Conservation (phyloP, 2,113 vertebrate species). For the Leucopsar rothschildi region DNA sequence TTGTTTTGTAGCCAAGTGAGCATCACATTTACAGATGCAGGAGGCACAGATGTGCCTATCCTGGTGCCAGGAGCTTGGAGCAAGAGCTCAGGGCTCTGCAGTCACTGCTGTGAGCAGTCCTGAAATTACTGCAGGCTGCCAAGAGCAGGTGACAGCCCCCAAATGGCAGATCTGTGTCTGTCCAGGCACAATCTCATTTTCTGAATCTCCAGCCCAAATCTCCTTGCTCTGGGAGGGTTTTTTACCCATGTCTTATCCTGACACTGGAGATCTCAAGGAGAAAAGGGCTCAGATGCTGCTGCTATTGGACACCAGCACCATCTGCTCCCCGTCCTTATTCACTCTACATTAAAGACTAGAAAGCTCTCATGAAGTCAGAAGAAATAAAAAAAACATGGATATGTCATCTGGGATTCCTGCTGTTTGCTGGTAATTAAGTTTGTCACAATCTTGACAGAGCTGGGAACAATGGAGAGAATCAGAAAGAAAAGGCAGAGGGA, state of each 20-base stretch:
- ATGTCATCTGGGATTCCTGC: slow-evolving; percentile 47
- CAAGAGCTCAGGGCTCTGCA: neutral
- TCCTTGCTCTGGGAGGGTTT: accelerated
- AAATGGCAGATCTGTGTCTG: neutral
- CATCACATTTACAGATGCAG: neutral
- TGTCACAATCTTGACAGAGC: slow-evolving; percentile 54
- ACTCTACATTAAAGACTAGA: neutral
- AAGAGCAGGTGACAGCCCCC: neutral
- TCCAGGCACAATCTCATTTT: accelerated
- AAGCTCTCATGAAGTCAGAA: slow-evolving; percentile 25
- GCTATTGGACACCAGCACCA: neutral
- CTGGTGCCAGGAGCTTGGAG: neutral
- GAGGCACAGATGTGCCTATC: neutral
- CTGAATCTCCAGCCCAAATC: neutral
- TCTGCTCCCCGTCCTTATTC: slow-evolving; percentile 11
- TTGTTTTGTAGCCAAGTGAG: neutral
- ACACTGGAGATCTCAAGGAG: neutral
- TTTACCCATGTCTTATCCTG: neutral
- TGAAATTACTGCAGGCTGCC: neutral
- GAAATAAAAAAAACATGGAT: neutral
- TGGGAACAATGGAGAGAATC: slow-evolving; percentile 27
- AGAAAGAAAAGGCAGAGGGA: slow-evolving; percentile 26
- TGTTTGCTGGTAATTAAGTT: slow-evolving; percentile 63
- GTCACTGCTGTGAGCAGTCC: neutral
- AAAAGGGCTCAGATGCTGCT: neutral